Base-by-base conservation (phyloP, 2,113 vertebrate species). In the Poeciliopsis turrubarensis region DNA sequence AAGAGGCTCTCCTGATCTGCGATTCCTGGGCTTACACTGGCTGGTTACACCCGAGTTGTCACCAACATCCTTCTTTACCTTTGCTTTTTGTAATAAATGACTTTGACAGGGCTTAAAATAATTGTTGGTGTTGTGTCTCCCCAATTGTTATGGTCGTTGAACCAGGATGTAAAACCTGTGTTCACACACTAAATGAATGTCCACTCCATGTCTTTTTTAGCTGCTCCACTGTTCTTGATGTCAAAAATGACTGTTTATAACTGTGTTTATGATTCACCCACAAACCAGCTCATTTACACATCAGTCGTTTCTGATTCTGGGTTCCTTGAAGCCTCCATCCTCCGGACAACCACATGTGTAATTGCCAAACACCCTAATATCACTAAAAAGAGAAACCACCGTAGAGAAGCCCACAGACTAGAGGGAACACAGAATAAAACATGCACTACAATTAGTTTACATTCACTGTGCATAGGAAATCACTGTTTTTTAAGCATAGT, bases 361-460 rank as follows among this genome's bases (percentile, higher is more conserved):
- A 30, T 19, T 39, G 65, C 14, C 34, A 89, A 68, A 86, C 80
- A 87, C 12, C 39, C 65, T 62, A 92, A 31, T 74, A 88, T 74
- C 1, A 67, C 13, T 60, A 76, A 63, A 41, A 91, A 89, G 37
- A 89, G 17, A 63, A 92, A 90, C 92, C 92, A 92, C 17, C 92
- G 88, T 10, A 92, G 86, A 78, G 25, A 27, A 5, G 6, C 26
- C 92, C 92, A 93, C 62, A 76, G 89, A 8, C 91, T 90, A n/a
- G 1, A 31, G 19, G 19, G 82, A 72, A 73, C 9, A 78, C 3
- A 30, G 26, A 76, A 9, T 30, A 2, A 1, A 70, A 44, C 1
- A 8, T 9, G 1, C 6, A 64, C 51, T 11, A 17, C 29, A 79
- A 39, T 60, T 0, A 51, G 2, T 80, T 63, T 47, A 47, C 44